These are phyloP conservation scores for Lepidochitona cinerea DNA, from an alignment of 2,888 invertebrate genomes.

Conservation along the genomic window DNA sequence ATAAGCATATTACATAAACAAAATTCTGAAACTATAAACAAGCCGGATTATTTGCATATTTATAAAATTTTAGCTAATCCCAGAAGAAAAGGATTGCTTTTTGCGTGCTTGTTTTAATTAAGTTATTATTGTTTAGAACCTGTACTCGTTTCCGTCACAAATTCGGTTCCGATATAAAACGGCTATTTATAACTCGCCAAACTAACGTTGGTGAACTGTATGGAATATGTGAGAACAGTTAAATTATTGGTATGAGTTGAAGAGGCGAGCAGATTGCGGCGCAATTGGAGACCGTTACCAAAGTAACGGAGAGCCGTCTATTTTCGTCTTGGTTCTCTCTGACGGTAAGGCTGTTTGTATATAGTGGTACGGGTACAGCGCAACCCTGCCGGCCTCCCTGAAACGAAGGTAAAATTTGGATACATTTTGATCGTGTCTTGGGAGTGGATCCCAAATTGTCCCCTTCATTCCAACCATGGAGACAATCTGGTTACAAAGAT, in stretches of 20 bases:
- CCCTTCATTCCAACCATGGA: slow-evolving; percentile 45
- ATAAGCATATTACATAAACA: too few species aligned
- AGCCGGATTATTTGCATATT: too few species aligned
- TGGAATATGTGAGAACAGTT: background rate
- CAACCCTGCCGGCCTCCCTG: background rate
- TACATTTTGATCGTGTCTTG: background rate
- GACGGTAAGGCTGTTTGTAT: background rate
- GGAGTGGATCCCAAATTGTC: background rate
- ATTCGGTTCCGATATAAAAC: too few species aligned
- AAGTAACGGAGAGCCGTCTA: slow-evolving; percentile 5
- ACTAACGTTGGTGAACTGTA: background rate
- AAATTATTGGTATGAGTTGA: background rate
- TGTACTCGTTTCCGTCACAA: too few species aligned
- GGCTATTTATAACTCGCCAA: too few species aligned
- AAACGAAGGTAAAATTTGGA: background rate
- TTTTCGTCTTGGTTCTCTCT: background rate
- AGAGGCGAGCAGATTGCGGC: background rate
- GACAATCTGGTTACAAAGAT: slow-evolving; percentile 67
- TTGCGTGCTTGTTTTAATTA: too few species aligned
- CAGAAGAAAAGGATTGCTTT: too few species aligned
- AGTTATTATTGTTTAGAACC: too few species aligned
- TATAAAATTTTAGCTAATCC: too few species aligned
- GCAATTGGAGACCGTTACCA: slow-evolving; percentile 2
- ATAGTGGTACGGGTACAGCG: background rate
- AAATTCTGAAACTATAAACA: too few species aligned